Conservation (phyloP, 1,140 invertebrate species). For the Monomorium pharaonis region DNA sequence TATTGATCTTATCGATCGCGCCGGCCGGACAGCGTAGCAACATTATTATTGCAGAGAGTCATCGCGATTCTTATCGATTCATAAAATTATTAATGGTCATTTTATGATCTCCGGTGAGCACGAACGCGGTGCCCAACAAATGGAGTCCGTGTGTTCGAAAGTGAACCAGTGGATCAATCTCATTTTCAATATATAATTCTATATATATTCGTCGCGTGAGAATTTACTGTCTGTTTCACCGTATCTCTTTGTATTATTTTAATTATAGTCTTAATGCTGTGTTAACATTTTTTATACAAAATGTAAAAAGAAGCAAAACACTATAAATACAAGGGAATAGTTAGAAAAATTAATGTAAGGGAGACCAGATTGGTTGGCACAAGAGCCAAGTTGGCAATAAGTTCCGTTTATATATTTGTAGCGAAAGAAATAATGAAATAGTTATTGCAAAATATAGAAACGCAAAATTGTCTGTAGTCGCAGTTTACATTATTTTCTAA, state of each 20-base stretch:
- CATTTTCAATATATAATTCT: neutral
- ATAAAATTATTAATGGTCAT: constrained; percentile 69
- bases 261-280: neutral
- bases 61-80: constrained; percentile 69
- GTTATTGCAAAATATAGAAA: too few species aligned
- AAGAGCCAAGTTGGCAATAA: too few species aligned
- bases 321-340: neutral
- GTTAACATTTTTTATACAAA: neutral
- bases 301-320: neutral
- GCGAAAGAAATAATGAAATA: too few species aligned
- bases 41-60: constrained; percentile 65
- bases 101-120: constrained; percentile 60
- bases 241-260: neutral
- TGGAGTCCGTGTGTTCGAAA: constrained; percentile 53
- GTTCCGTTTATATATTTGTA: too few species aligned
- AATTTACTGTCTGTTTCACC: neutral
- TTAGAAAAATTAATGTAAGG: neutral
- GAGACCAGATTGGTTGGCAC: too few species aligned
- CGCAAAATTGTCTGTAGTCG: too few species aligned
- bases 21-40: constrained; percentile 60
- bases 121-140: constrained; percentile 43
- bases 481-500: too few species aligned
- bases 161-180: constrained; percentile 45
- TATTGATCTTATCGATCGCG: constrained; percentile 67
- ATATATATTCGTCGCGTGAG: neutral